Conservation (phyloP, 2,113 vertebrate genomes). For the Galemys pyrenaicus region DNA sequence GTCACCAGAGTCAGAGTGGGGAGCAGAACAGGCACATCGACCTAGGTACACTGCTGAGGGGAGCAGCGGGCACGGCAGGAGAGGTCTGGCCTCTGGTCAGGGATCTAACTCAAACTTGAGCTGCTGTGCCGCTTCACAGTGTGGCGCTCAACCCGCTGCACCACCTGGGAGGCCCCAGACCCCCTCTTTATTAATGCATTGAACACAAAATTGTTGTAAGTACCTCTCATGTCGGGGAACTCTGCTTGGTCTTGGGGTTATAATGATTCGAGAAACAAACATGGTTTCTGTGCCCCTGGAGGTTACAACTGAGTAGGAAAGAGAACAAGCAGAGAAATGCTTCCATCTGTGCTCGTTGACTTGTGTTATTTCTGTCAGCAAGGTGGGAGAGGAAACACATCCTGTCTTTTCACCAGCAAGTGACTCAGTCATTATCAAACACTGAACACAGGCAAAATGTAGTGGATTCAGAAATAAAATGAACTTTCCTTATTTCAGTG, state of each 20-base stretch:
- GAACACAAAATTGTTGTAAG: neutral
- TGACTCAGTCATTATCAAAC: neutral
- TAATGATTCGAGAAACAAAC: neutral
- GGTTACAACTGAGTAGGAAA: neutral
- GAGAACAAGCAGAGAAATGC: neutral
- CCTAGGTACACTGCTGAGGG: no score
- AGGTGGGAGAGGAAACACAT: neutral
- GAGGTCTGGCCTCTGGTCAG: no score
- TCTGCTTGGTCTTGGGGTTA: neutral
- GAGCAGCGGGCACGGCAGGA: no score
- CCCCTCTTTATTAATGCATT: neutral
- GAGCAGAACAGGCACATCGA: no score
- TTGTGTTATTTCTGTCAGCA: neutral
- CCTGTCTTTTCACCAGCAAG: neutral
- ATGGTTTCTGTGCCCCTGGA: neutral
- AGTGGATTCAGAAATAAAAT: neutral
- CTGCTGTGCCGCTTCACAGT: no score
- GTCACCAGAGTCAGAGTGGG: no score
- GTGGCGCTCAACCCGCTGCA: no score
- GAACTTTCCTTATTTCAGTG: neutral
- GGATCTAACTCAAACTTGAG: no score
- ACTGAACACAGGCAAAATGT: neutral
- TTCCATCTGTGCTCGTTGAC: neutral
- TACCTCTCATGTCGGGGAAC: neutral
- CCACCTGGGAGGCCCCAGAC: no score